A percentile compares a stretch with the other conserved stretches of the same genome.
Evolutionary conservation across 2,113 vertebrate genomes (phyloP).

Genomic region (Mungos mungo): DNA sequence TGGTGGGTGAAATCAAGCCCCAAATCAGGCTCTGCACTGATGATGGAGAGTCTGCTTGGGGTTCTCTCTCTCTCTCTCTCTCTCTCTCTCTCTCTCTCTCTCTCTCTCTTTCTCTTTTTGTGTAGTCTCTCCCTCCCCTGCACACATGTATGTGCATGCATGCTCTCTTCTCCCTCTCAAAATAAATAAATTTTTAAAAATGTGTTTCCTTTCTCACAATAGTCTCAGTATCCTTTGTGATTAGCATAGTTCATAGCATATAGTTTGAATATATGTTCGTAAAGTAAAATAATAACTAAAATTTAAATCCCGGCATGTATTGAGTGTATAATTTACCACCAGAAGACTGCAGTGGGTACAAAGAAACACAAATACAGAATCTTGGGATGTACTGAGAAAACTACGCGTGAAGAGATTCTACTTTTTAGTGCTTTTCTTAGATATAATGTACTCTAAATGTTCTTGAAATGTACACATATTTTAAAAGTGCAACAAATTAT

Average conservation of each 20-base stretch:
- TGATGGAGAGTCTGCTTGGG: no score
- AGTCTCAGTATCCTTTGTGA: neutral
- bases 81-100: no score
- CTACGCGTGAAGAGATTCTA: neutral
- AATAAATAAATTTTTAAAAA: no score
- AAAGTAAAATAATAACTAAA: neutral
- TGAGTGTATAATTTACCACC: neutral
- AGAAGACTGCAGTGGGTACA: neutral
- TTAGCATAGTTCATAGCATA: neutral
- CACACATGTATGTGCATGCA: no score
- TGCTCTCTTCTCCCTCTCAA: no score
- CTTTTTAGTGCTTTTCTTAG: neutral
- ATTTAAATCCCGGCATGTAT: neutral
- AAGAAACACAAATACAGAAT: neutral
- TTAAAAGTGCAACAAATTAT: neutral
- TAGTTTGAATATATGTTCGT: neutral
- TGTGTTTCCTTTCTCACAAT: neutral
- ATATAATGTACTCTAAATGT: neutral
- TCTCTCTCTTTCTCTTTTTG: no score
- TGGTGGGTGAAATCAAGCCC: no score
- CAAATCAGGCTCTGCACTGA: no score
- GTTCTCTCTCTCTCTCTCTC: no score
- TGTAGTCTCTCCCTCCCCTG: no score
- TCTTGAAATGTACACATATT: slow-evolving; percentile 21
- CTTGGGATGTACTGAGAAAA: neutral